A percentile compares a stretch with the other conserved stretches of the same genome.
Evolutionary conservation across 2,113 vertebrate genomes (phyloP).

Genomic region (Ornithorhynchus anatinus): DNA sequence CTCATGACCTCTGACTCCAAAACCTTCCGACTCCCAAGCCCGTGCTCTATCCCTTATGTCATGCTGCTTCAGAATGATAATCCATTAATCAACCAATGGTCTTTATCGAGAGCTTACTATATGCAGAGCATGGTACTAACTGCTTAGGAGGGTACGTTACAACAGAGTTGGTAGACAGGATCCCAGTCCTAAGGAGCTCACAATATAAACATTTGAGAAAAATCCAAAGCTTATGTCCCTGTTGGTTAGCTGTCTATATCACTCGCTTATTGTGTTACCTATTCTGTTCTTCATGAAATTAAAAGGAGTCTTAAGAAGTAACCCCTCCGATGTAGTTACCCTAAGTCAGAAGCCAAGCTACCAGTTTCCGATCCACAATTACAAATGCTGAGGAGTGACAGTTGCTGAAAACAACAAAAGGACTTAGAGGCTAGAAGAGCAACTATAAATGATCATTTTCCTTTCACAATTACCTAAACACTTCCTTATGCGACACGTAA

Average conservation of each 20-base stretch:
- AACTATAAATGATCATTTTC: constrained; percentile 17
- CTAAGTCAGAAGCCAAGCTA: background rate
- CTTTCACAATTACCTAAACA: constrained; percentile 1
- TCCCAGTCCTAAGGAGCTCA: background rate
- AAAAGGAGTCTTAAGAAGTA: background rate
- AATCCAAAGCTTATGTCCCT: background rate
- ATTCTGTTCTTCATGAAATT: background rate
- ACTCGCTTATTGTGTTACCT: background rate
- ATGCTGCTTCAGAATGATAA: too few relatives aligned
- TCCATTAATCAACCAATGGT: too few relatives aligned
- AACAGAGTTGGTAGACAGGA: background rate
- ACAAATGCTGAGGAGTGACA: constrained; percentile 2
- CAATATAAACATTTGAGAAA: too few relatives aligned
- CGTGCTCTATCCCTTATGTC: too few relatives aligned
- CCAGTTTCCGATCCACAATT: constrained; percentile 9
- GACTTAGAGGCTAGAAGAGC: constrained; percentile 1
- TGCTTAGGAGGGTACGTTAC: background rate
- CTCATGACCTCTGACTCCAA: too few relatives aligned
- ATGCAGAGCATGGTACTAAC: too few relatives aligned
- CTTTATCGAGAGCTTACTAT: too few relatives aligned
- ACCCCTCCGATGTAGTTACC: background rate
- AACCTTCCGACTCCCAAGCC: too few relatives aligned
- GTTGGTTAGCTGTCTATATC: background rate
- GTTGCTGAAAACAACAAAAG: background rate
- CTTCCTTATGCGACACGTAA: background rate